Evolutionary conservation across 2,113 vertebrate species (phyloP).

Genomic region (Helogale parvula): DNA sequence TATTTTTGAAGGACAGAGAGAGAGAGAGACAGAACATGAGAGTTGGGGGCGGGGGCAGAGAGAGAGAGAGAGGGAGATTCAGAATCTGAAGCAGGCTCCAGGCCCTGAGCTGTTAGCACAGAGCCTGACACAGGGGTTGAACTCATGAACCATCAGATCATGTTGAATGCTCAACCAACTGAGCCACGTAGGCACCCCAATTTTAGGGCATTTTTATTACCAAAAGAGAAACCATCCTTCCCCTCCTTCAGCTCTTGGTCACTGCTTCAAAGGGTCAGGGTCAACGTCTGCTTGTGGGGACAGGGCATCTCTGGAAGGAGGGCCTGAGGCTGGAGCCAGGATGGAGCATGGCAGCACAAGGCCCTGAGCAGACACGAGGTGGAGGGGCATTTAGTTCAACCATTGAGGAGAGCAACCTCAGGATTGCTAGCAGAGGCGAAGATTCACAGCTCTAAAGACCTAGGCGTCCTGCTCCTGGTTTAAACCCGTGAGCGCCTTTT

Average conservation of each 20-base stretch:
- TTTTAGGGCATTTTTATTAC: neutral
- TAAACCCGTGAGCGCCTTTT: neutral
- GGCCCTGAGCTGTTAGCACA: too few species aligned
- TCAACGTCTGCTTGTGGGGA: neutral
- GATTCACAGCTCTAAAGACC: too few species aligned
- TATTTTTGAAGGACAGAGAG: too few species aligned
- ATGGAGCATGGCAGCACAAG: neutral
- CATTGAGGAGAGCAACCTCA: neutral
- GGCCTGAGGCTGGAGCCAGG: neutral
- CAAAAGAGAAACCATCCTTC: neutral
- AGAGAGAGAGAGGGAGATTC: too few species aligned
- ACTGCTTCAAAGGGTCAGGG: neutral
- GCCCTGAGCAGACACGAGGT: neutral
- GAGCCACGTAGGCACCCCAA: too few species aligned
- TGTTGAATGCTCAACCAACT: too few species aligned
- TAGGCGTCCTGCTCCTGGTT: neutral
- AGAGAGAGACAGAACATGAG: too few species aligned
- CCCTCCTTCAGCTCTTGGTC: neutral
- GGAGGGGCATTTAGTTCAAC: neutral
- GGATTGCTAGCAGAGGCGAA: neutral
- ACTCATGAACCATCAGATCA: too few species aligned
- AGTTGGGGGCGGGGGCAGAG: too few species aligned
- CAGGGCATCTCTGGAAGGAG: neutral
- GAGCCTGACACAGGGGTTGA: too few species aligned
- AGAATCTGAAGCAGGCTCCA: too few species aligned